phyloP scores from a whole-genome alignment of 2,113 vertebrate species.

The Charadrius vociferus region DNA sequence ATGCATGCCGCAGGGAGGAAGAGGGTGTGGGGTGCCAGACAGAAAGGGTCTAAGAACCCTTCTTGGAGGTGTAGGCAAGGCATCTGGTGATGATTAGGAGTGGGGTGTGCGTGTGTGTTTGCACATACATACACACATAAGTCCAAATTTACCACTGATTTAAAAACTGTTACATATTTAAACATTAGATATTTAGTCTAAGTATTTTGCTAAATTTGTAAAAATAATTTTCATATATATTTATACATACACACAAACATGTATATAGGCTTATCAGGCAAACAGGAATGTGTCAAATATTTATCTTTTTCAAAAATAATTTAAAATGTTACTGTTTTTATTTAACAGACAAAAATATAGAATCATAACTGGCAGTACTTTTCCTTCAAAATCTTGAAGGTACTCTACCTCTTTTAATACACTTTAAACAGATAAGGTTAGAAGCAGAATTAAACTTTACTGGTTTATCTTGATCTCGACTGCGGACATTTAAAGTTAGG shows the following conservation, averaged over 20 bases:
- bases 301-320: not conserved
- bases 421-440: not conserved
- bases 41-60: not conserved
- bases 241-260: not conserved
- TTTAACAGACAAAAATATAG: not conserved
- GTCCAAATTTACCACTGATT: not conserved
- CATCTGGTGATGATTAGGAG: not conserved
- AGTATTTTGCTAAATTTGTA: not conserved
- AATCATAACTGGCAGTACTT: not conserved
- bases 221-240: not conserved
- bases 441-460: not conserved
- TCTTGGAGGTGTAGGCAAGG: not conserved
- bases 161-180: not conserved
- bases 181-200: not conserved
- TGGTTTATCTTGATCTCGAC: not conserved
- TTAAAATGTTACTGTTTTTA: not conserved
- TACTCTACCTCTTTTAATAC: not conserved
- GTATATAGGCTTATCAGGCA: not conserved
- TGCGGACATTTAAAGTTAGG: not conserved
- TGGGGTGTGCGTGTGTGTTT: not conserved
- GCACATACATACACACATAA: not conserved
- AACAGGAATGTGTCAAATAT: not conserved
- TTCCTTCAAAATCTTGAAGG: not conserved
- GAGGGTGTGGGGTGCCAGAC: not conserved
- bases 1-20: not conserved